phyloP scores from a whole-genome alignment of 2,797 vertebrate species.

The Pyrrhura leucotis region DNA sequence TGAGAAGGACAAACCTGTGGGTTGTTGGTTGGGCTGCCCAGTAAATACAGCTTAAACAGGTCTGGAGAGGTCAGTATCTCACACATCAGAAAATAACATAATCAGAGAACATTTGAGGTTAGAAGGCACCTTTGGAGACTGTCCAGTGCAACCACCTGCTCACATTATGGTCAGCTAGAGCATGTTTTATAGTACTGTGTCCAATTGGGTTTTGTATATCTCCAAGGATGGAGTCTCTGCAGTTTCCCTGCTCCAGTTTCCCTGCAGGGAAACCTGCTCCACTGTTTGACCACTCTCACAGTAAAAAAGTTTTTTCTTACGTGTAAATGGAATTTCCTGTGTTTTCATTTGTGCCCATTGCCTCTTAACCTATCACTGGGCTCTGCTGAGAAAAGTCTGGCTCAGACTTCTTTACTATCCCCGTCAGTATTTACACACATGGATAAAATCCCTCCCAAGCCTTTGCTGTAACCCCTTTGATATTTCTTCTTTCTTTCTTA shows the following conservation, averaged over 20 bases:
- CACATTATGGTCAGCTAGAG: background rate
- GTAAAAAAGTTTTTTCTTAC: background rate
- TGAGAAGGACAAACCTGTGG: background rate
- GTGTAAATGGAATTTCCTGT: background rate
- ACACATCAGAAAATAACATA: background rate
- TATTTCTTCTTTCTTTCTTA: background rate
- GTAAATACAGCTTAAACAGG: background rate
- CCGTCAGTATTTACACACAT: background rate
- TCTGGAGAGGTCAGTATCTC: background rate
- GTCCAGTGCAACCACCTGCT: background rate
- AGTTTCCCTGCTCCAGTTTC: background rate
- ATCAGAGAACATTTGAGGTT: background rate
- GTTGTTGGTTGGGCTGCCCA: background rate
- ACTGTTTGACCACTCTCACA: background rate
- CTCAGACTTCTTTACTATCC: background rate
- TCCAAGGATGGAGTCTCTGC: background rate
- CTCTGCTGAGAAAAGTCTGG: background rate
- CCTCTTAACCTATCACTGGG: background rate
- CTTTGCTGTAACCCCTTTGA: background rate
- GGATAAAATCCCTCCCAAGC: background rate
- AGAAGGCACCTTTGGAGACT: background rate
- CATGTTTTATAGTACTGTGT: background rate
- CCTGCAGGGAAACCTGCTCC: background rate
- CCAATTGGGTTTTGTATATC: accelerated
- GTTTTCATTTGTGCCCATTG: background rate